Evolutionary conservation across 2,113 vertebrate species (phyloP).

Genomic region (Rhynchomys soricoides): DNA sequence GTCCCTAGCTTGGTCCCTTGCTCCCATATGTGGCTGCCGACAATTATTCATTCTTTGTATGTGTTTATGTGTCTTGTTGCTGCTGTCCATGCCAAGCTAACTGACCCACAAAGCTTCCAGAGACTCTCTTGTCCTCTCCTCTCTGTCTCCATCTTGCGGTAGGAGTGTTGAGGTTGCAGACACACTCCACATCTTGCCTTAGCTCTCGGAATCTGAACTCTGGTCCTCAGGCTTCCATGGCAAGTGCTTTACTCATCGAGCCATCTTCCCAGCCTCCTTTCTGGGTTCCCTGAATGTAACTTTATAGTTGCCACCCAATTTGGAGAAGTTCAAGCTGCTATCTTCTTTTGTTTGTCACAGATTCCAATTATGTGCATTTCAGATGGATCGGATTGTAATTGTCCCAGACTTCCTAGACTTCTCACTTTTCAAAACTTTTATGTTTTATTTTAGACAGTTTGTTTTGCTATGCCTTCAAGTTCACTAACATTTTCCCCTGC

Average conservation of each 20-base stretch:
- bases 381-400: neutral
- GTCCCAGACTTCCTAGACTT: neutral
- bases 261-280: neutral
- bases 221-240: neutral
- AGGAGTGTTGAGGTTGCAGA: neutral
- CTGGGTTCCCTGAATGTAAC: neutral
- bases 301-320: neutral
- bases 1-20: neutral
- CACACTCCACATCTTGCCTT: neutral
- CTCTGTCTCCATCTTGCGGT: neutral
- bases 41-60: neutral
- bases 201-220: neutral
- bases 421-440: neutral
- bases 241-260: neutral
- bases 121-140: neutral
- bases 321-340: neutral
- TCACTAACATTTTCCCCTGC: neutral
- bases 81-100: neutral
- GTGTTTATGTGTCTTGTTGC: neutral
- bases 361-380: neutral
- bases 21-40: neutral
- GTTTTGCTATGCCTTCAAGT: neutral
- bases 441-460: neutral
- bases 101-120: neutral
- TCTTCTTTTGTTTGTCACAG: neutral